Percentiles rank a stretch among this genome's conserved stretches.
Conservation (phyloP, 2,888 invertebrate species). For the Nomada hirtipes region DNA sequence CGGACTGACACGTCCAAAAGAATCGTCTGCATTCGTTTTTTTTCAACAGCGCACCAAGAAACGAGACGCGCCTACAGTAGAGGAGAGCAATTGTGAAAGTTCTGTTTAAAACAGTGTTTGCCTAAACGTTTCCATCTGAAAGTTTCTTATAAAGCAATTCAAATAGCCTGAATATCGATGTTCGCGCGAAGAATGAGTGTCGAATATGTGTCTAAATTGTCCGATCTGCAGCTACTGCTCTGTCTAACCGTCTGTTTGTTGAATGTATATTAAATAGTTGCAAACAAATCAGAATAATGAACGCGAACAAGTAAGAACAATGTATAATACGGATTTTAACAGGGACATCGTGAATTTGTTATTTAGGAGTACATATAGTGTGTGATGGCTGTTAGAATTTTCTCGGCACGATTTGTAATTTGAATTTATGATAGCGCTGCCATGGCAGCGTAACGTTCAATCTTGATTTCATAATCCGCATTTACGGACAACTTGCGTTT, state of each 20-base stretch:
- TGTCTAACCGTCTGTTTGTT: conserved; percentile 63
- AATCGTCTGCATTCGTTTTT: background rate
- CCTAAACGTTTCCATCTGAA: conserved; percentile 11
- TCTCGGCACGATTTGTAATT: conserved; percentile 47
- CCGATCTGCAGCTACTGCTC: conserved; percentile 49
- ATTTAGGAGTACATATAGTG: conserved; percentile 45
- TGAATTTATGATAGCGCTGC: conserved; percentile 58
- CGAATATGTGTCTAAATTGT: conserved; percentile 48
- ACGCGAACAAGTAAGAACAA: conserved; percentile 33
- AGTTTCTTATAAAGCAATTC: conserved; percentile 32
- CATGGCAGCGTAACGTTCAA: conserved; percentile 55
- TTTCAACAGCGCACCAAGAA: background rate
- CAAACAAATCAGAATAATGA: conserved; percentile 45
- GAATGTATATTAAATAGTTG: conserved; percentile 58
- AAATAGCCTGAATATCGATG: conserved; percentile 26
- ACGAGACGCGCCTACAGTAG: background rate
- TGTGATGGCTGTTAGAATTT: conserved; percentile 62
- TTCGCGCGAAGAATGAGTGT: conserved; percentile 35
- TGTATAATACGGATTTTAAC: conserved; percentile 54
- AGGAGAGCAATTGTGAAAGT: background rate
- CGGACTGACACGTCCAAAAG: background rate
- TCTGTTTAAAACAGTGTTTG: conserved; percentile 16
- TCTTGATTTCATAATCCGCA: conserved; percentile 42
- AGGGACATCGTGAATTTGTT: conserved; percentile 49
- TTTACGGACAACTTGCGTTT: conserved; percentile 41